Conservation (phyloP, 2,797 vertebrate species). For the Steatocranus sp. region DNA sequence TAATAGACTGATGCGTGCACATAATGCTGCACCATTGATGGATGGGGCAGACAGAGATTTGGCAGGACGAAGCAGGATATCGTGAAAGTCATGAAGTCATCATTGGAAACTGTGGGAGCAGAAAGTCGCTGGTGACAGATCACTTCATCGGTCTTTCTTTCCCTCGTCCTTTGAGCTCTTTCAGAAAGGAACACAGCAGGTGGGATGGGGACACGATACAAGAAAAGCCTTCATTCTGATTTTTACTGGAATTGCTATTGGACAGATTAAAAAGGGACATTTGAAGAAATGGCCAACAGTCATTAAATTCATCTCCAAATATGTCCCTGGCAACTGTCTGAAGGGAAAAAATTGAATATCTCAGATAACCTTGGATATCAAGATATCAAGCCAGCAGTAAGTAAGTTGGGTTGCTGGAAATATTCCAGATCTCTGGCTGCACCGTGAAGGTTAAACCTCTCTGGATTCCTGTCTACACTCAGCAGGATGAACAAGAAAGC, state of each 20-base stretch:
- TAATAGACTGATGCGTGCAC: neutral
- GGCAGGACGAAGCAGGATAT: neutral
- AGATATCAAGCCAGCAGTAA: neutral
- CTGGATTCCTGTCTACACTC: neutral
- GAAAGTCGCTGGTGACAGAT: constrained; percentile 39
- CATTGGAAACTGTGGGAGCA: neutral
- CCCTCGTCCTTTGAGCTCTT: neutral
- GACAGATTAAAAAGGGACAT: neutral
- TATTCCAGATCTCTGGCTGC: neutral
- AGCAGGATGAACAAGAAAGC: constrained; percentile 22
- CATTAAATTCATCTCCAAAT: neutral
- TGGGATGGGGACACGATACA: neutral
- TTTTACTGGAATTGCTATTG: neutral
- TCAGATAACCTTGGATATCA: neutral
- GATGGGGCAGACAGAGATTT: neutral
- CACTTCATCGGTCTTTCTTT: constrained; percentile 20
- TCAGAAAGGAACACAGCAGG: constrained; percentile 7
- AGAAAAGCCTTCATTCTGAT: neutral
- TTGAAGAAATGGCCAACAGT: neutral
- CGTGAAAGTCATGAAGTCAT: constrained; percentile 1
- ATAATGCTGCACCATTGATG: neutral
- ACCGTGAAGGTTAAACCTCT: constrained; percentile 5
- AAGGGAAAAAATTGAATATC: neutral
- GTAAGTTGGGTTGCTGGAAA: neutral
- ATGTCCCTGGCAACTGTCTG: neutral